phyloP scores from a whole-genome alignment of 2,113 vertebrate genomes.

The Amphilophus citrinellus region DNA sequence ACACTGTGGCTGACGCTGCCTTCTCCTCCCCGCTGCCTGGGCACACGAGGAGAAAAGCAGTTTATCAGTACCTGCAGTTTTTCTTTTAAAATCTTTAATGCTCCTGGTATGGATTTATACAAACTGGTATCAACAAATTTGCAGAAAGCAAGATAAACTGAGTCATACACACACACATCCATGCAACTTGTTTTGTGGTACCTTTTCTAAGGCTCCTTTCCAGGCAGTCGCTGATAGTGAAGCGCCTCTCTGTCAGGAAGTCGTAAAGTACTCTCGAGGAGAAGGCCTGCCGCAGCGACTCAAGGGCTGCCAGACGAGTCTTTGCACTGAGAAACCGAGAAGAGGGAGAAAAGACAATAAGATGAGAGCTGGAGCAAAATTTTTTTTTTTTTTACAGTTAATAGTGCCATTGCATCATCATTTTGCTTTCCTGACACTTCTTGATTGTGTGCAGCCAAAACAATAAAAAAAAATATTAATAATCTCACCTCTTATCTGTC shows the following conservation, averaged over 20 bases:
- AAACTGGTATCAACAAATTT: background rate
- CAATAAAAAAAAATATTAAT: no score
- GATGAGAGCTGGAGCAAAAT: background rate
- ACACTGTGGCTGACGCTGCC: conserved; percentile 85
- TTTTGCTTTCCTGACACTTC: background rate
- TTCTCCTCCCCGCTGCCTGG: conserved; percentile 93
- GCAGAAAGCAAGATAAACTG: accelerated
- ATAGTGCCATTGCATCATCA: background rate
- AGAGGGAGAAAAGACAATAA: background rate
- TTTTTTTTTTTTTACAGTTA: background rate
- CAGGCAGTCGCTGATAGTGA: conserved; percentile 89
- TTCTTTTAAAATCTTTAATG: background rate
- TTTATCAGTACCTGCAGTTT: background rate
- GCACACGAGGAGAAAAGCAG: background rate
- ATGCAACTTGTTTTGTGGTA: conserved; percentile 17
- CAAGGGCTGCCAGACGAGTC: conserved; percentile 86
- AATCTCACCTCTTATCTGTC: conserved; percentile 89
- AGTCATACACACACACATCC: background rate
- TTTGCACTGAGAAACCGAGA: conserved; percentile 81
- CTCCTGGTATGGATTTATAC: background rate
- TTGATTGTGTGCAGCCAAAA: background rate
- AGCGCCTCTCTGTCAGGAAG: conserved; percentile 88
- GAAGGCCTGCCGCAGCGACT: conserved; percentile 87
- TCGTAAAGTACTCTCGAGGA: conserved; percentile 86
- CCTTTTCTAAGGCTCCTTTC: conserved; percentile 96